Evolutionary conservation across 2,797 vertebrate species (phyloP).

Genomic region (Lepilemur ruficaudatus): DNA sequence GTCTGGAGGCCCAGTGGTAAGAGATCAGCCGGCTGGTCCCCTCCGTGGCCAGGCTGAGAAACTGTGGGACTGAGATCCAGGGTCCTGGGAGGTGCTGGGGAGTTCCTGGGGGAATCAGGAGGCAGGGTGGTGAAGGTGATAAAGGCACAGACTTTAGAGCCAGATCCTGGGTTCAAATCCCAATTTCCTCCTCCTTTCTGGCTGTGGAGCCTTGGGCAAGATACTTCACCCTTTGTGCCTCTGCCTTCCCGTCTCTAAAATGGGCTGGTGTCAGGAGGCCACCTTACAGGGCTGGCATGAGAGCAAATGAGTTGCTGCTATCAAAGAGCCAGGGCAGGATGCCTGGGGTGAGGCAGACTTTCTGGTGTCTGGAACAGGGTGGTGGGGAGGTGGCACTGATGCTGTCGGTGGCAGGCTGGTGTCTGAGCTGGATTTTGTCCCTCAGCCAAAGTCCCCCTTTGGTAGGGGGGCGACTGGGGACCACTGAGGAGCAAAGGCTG

Average conservation of each 20-base stretch:
- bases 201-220: neutral
- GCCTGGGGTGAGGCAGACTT: neutral
- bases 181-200: neutral
- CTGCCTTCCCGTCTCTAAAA: neutral
- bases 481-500: neutral
- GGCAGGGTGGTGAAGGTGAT: neutral
- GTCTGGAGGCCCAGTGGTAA: constrained; percentile 67
- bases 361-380: neutral
- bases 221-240: neutral
- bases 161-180: neutral
- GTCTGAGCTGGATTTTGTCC: neutral
- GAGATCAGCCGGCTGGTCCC: neutral
- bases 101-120: neutral
- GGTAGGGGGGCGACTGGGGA: neutral
- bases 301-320: neutral
- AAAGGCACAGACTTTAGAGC: neutral
- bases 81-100: neutral
- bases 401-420: neutral
- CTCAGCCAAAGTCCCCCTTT: neutral
- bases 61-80: neutral
- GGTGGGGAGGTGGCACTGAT: neutral
- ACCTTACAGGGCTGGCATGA: neutral
- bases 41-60: neutral
- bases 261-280: neutral
- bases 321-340: neutral